A percentile compares a stretch with the other conserved stretches of the same genome.
These are phyloP conservation scores for Spilosoma lubricipeda DNA, from an alignment of 2,888 invertebrate species.

Conservation along the genomic window DNA sequence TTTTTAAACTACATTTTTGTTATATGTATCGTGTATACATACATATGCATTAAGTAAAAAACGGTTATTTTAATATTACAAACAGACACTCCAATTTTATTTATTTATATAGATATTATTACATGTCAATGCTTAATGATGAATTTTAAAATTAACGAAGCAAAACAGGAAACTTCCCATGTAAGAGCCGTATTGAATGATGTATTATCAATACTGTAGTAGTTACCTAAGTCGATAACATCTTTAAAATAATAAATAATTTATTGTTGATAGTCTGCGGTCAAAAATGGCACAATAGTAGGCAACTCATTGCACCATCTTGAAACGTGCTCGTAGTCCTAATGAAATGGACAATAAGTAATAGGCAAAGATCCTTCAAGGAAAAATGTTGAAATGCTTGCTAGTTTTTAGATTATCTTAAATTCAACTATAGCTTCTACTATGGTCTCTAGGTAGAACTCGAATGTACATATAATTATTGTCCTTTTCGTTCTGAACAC, in stretches of 20 bases:
- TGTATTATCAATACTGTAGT: not conserved
- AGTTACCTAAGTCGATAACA: not conserved
- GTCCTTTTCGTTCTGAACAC: not conserved
- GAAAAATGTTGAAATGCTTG: not conserved
- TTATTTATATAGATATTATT: too few relatives aligned
- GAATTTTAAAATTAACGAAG: not conserved
- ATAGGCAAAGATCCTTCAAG: not conserved
- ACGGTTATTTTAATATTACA: too few relatives aligned
- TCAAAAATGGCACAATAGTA: constrained; percentile 46
- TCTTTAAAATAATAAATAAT: constrained; percentile 4
- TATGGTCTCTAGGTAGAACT: not conserved
- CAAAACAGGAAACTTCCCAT: not conserved
- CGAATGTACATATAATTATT: not conserved
- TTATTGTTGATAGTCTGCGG: constrained; percentile 15
- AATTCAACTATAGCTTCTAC: not conserved
- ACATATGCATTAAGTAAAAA: too few relatives aligned
- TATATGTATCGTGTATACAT: too few relatives aligned
- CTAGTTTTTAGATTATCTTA: not conserved
- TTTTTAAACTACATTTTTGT: too few relatives aligned
- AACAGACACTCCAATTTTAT: too few relatives aligned
- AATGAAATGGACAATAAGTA: not conserved
- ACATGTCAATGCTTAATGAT: not conserved
- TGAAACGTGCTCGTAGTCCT: constrained; percentile 40
- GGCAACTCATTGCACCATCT: constrained; percentile 35
- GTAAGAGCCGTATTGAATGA: not conserved